These are phyloP conservation scores for Zaprionus bogoriensis DNA, from an alignment of 2,888 invertebrate species.

Conservation along the genomic window DNA sequence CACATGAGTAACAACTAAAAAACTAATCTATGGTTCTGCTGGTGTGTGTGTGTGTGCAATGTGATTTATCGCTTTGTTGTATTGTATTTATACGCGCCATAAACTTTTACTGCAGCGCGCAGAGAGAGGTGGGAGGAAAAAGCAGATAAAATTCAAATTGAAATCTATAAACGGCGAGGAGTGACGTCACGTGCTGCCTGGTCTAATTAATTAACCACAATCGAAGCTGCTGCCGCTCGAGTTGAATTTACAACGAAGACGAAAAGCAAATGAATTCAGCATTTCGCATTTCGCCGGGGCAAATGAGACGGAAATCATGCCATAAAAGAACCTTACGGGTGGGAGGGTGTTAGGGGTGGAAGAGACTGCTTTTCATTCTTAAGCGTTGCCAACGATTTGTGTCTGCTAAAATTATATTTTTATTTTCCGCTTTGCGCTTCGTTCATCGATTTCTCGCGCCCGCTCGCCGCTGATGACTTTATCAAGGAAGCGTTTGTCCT, in stretches of 20 bases:
- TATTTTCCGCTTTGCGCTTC: slow-evolving; percentile 46
- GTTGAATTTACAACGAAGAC: slow-evolving; percentile 8
- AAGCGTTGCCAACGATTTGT: slow-evolving; percentile 14
- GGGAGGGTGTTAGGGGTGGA: neutral
- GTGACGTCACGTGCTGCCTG: slow-evolving; percentile 55
- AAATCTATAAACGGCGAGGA: slow-evolving; percentile 34
- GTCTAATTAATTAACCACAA: slow-evolving; percentile 55
- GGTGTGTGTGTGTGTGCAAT: neutral
- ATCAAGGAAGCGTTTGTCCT: slow-evolving; percentile 49
- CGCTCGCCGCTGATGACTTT: slow-evolving; percentile 56
- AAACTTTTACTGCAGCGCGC: slow-evolving; percentile 27
- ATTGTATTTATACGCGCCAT: slow-evolving; percentile 19
- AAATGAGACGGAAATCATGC: slow-evolving; percentile 58
- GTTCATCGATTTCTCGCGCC: slow-evolving; percentile 59
- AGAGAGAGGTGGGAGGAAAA: too few species aligned
- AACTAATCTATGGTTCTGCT: too few species aligned
- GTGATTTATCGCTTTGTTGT: slow-evolving; percentile 27
- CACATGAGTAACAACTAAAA: neutral
- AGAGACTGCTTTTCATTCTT: neutral
- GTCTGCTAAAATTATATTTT: slow-evolving; percentile 23
- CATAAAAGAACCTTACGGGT: slow-evolving; percentile 20
- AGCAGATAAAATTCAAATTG: slow-evolving; percentile 48
- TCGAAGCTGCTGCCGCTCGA: slow-evolving; percentile 35
- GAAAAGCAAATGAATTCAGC: slow-evolving; percentile 48
- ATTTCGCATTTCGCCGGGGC: slow-evolving; percentile 40